These are phyloP conservation scores for Alauda arvensis DNA, from an alignment of 2,797 vertebrate species.

Conservation along the genomic window DNA sequence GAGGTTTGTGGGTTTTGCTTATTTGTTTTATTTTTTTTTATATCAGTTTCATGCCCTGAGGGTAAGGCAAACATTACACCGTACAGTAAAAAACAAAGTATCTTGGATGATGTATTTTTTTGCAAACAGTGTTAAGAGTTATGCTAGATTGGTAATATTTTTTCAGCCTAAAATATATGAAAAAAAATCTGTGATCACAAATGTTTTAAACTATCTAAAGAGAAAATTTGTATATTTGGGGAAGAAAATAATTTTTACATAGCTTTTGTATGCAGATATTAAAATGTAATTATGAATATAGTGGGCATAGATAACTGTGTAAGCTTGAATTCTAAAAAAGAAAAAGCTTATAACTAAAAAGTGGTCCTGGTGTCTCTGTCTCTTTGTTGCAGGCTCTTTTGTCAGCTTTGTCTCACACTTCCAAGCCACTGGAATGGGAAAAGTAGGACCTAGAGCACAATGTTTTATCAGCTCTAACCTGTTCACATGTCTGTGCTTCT, in stretches of 20 bases:
- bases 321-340: slow-evolving; percentile 79
- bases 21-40: slow-evolving; percentile 20
- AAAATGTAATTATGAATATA: slow-evolving; percentile 81
- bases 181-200: slow-evolving; percentile 75
- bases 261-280: slow-evolving; percentile 84
- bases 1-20: slow-evolving; percentile 36
- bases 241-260: slow-evolving; percentile 80
- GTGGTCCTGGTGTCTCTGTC: slow-evolving; percentile 34
- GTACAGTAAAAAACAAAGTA: slow-evolving; percentile 50
- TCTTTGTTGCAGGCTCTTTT: background rate
- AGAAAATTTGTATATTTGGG: slow-evolving; percentile 82
- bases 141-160: slow-evolving; percentile 79
- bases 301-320: slow-evolving; percentile 78
- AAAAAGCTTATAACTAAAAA: slow-evolving; percentile 74
- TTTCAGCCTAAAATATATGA: slow-evolving; percentile 79
- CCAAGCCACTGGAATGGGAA: background rate
- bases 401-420: background rate
- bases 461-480: background rate
- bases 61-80: slow-evolving; percentile 54
- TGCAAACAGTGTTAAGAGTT: slow-evolving; percentile 80
- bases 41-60: slow-evolving; percentile 68
- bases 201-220: slow-evolving; percentile 79
- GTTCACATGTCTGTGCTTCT: background rate
- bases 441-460: background rate
- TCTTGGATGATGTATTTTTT: slow-evolving; percentile 63